These are phyloP conservation scores for Crossaster papposus DNA, from an alignment of 53 echinoderm and acorn worm species.

Conservation along the genomic window DNA sequence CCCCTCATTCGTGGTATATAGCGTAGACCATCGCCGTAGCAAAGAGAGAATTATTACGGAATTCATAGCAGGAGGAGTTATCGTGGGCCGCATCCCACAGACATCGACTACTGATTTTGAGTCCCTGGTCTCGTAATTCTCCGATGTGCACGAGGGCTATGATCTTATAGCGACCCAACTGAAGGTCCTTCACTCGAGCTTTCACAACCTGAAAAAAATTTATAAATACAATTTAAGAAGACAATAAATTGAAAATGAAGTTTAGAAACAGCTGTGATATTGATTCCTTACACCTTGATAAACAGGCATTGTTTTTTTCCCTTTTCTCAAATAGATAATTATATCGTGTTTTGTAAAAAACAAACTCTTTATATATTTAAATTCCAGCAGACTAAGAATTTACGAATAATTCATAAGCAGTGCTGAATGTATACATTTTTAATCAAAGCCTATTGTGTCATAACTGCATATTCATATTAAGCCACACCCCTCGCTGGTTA, in stretches of 20 bases:
- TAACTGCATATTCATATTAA: constrained; percentile 23
- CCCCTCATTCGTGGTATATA: constrained; percentile 79
- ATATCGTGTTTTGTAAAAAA: too few species aligned
- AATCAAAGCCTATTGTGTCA: neutral
- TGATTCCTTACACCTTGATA: too few species aligned
- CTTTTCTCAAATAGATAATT: too few species aligned
- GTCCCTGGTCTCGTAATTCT: constrained; percentile 87
- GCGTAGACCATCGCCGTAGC: constrained; percentile 91
- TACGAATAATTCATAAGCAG: neutral
- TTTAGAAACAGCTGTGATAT: neutral
- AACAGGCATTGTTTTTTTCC: too few species aligned
- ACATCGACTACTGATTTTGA: constrained; percentile 89
- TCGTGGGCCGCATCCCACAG: constrained; percentile 90
- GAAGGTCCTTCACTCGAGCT: constrained; percentile 89
- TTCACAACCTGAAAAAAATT: constrained; percentile 77
- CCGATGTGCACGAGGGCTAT: constrained; percentile 96
- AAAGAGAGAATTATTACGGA: constrained; percentile 83
- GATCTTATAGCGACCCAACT: constrained; percentile 86
- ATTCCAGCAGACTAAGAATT: too few species aligned
- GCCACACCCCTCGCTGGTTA: constrained; percentile 16
- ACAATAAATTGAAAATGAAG: neutral
- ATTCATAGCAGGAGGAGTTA: constrained; percentile 89
- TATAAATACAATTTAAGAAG: neutral
- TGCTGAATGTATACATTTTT: neutral
- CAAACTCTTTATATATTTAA: too few species aligned